Evolutionary conservation across 2,113 vertebrate species (phyloP).

Genomic region (Scartelaos histophorus): DNA sequence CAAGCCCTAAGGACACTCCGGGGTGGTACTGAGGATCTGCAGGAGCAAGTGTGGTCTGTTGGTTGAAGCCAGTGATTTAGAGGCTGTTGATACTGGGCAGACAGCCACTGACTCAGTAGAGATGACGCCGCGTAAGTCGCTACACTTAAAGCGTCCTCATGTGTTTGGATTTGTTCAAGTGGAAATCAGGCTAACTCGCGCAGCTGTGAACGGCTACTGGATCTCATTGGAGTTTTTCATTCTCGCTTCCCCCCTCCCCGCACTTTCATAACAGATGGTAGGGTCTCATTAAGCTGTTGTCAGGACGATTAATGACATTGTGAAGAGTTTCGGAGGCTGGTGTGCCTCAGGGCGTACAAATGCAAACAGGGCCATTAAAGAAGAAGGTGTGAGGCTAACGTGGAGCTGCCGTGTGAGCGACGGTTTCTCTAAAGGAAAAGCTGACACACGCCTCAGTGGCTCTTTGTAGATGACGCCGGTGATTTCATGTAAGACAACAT

Average conservation of each 20-base stretch:
- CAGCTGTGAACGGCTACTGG: constrained; percentile 76
- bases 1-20: constrained; percentile 70
- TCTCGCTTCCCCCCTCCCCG: constrained; percentile 44
- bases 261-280: constrained; percentile 77
- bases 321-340: constrained; percentile 71
- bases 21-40: constrained; percentile 67
- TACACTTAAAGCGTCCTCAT: constrained; percentile 77
- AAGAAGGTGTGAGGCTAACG: constrained; percentile 67
- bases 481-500: constrained; percentile 40
- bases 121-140: constrained; percentile 76
- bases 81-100: constrained; percentile 77
- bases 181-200: constrained; percentile 68
- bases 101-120: constrained; percentile 72
- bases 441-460: constrained; percentile 46
- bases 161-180: constrained; percentile 78
- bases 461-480: constrained; percentile 51
- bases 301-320: constrained; percentile 76
- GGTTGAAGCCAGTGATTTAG: constrained; percentile 77
- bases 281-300: constrained; percentile 78
- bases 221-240: constrained; percentile 67
- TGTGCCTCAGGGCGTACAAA: constrained; percentile 50
- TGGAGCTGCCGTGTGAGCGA: constrained; percentile 56
- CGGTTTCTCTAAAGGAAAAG: constrained; percentile 53
- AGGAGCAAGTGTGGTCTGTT: constrained; percentile 76
- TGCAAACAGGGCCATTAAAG: constrained; percentile 62